A percentile compares a stretch with the other conserved stretches of the same genome.
Evolutionary conservation across 2,797 vertebrate genomes (phyloP).

Genomic region (Ciconia nigra): DNA sequence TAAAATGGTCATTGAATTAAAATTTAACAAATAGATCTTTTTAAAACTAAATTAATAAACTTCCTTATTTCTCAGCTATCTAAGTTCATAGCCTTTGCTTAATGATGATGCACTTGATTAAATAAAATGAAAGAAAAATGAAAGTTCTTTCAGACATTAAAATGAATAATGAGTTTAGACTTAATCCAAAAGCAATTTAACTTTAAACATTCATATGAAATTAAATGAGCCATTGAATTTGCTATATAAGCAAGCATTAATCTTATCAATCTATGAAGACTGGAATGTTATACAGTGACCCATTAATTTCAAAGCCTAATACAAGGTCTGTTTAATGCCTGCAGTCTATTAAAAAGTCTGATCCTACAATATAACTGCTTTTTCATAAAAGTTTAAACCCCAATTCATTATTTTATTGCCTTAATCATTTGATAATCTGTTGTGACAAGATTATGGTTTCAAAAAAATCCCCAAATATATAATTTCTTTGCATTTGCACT

Average conservation of each 20-base stretch:
- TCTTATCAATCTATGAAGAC: conserved; percentile 83
- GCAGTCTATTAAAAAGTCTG: conserved; percentile 81
- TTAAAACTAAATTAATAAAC: conserved; percentile 76
- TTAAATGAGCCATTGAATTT: conserved; percentile 90
- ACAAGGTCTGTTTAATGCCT: conserved; percentile 80
- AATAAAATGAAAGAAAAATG: conserved; percentile 84
- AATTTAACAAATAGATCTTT: conserved; percentile 73
- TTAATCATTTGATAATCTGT: conserved; percentile 72
- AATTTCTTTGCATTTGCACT: background rate
- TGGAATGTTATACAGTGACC: conserved; percentile 80
- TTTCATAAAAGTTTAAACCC: conserved; percentile 75
- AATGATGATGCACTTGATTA: conserved; percentile 81
- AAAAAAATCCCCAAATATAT: conserved; percentile 3
- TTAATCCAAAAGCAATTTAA: conserved; percentile 92
- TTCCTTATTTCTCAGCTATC: conserved; percentile 71
- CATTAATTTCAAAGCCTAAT: conserved; percentile 84
- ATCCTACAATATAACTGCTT: conserved; percentile 76
- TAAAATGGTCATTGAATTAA: conserved; percentile 52
- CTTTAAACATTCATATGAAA: conserved; percentile 88
- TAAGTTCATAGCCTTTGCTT: conserved; percentile 73
- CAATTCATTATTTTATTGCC: conserved; percentile 71
- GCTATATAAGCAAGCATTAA: conserved; percentile 87
- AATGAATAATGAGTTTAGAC: conserved; percentile 83
- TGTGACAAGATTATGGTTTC: conserved; percentile 64
- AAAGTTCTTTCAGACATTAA: conserved; percentile 82